Evolutionary conservation across 1,140 invertebrate species (phyloP), one percentile per base, ranked within the genome.

Genomic region (Drosophila baimaii): DNA sequence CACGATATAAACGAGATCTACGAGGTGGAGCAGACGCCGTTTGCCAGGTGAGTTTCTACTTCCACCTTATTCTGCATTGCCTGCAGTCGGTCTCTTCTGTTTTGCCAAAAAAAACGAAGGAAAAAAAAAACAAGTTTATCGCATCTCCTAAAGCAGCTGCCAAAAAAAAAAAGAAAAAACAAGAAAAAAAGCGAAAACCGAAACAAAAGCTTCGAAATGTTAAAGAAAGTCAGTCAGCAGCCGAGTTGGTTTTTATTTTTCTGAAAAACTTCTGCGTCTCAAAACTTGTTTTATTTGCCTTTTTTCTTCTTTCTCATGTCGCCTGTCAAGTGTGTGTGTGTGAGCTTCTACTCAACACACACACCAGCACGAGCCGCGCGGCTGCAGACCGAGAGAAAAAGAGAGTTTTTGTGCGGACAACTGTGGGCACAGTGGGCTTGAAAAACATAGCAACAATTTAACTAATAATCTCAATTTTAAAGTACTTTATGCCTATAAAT

Each of bases 21-120:
- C 92, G 93, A 94, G 90, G 94, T 95, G 80, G 95, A 95, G 88
- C 94, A 95, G 89, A 95, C 94, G 91, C 95, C 95, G 78, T 95
- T 95, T 93, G 94, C 94, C 93, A 95, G 95, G 95, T 95, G 92
- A 90, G 91, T 73, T 77, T 74, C 72, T 62, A 37, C 55, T 17
- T 69, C 64, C 21, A n/a, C 46, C 27, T 21, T 57, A 33, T 31
- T 43, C 51, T 56, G 49, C 49, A 37, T 21, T 55, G 13, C n/a
- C 13, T 29, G 52, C 31, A 55, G 31, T 65, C 31, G 39, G 31
- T 65, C 17, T 57, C 69, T 56, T 64, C 19, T 59, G 51, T 35
- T 64, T 59, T 77, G 74, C 64, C 57, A 65, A 43, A 57, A 72
- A 61, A 73, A 5, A 47, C 9, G 5, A 25, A 46, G 12, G 12